These are phyloP conservation scores for Umimayanthus chanpuru DNA, from an alignment of 92 coral and sea anemone genomes.

Conservation along the genomic window DNA sequence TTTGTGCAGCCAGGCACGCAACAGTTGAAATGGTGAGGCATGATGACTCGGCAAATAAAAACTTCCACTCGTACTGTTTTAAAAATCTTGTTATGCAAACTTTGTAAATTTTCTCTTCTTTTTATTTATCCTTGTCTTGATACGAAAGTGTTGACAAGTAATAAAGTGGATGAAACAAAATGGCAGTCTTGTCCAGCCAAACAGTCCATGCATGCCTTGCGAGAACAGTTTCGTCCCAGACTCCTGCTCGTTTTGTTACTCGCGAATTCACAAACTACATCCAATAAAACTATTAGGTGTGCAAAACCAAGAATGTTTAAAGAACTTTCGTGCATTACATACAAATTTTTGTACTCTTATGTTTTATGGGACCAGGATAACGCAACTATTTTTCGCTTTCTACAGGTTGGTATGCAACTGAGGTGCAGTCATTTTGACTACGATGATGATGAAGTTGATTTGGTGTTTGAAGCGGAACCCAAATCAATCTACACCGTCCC, in stretches of 20 bases:
- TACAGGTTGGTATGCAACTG: conserved; percentile 50
- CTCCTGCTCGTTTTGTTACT: not conserved
- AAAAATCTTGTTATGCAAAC: no score
- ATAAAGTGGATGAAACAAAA: no score
- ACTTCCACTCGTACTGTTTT: not conserved
- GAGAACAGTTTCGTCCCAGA: not conserved
- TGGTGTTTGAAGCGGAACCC: conserved; percentile 47
- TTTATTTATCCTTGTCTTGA: no score
- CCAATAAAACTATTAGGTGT: not conserved
- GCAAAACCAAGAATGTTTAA: not conserved
- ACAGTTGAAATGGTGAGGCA: conserved; percentile 20
- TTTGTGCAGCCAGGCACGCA: conserved; percentile 44
- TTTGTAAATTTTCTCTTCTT: no score
- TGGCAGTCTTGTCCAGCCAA: not conserved
- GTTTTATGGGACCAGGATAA: not conserved
- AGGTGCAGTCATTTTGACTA: conserved; percentile 45
- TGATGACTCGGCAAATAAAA: not conserved
- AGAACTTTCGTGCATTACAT: not conserved
- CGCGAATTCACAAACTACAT: not conserved
- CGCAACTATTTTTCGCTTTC: not conserved
- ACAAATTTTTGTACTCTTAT: not conserved
- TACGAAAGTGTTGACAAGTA: no score
- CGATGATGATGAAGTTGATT: conserved; percentile 40
- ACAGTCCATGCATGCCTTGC: not conserved
- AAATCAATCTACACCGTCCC: conserved; percentile 38